Evolutionary conservation across 2,113 vertebrate genomes (phyloP).

Genomic region (Melanocharis versteri): DNA sequence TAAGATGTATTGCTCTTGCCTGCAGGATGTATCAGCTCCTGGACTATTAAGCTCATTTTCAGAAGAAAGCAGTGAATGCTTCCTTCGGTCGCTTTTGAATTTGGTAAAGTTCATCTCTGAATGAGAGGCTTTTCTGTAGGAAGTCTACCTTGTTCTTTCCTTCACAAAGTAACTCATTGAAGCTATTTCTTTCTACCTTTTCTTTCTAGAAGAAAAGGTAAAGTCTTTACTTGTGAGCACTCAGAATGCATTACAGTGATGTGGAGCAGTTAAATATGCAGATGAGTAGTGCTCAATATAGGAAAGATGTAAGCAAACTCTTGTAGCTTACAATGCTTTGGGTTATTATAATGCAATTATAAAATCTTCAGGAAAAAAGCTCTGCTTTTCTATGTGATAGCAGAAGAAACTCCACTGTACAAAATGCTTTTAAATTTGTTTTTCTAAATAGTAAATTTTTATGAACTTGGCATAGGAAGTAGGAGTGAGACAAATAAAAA

Average conservation of each 20-base stretch:
- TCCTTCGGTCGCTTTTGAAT: background rate
- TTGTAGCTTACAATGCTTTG: background rate
- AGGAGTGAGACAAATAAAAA: background rate
- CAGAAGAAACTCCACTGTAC: background rate
- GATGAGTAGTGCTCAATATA: background rate
- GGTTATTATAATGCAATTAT: background rate
- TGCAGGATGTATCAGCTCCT: background rate
- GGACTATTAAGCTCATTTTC: background rate
- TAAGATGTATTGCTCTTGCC: background rate
- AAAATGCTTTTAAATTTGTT: background rate
- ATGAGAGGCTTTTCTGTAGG: conserved; percentile 1
- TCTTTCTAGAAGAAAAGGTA: background rate
- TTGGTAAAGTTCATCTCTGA: background rate
- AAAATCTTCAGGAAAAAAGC: background rate
- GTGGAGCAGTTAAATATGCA: background rate
- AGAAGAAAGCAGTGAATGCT: background rate
- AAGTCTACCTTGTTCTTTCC: conserved; percentile 17
- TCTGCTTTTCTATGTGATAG: background rate
- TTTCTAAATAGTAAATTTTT: background rate
- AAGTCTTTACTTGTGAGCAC: background rate
- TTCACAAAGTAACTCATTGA: background rate
- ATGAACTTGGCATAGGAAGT: background rate
- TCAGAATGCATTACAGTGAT: background rate
- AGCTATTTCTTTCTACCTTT: conserved; percentile 16
- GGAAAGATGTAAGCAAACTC: background rate